Base-by-base conservation (phyloP, 1,140 invertebrate genomes). In the Cecropterus lyciades region DNA sequence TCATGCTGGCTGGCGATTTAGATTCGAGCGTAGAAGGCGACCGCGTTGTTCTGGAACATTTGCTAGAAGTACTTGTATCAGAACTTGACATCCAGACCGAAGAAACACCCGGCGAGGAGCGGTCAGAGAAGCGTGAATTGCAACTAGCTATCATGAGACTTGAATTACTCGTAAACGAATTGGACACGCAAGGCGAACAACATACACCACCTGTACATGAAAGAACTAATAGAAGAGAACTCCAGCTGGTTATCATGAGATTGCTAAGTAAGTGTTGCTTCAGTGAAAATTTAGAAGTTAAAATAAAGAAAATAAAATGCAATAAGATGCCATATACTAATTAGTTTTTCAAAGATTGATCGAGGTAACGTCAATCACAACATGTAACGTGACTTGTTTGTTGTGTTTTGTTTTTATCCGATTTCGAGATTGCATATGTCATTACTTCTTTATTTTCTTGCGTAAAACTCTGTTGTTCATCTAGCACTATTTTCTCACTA, bases 1-100 rank as follows among this genome's bases (percentile, higher is more conserved):
- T 99, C 4, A 98, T 99, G 95, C 92, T 99, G 24, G 97, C 97
- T 3, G 95, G 96, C 45, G 98, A 99, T 89, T 93, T 99, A 7
- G 97, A 98, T 88, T 95, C 95, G 3, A 95, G 95, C 77, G 95
- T 96, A 10, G 97, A 98, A 71, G 94, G 95, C 46, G 97, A 98
- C 76, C 94, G 95, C 72, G 92, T 93, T 0, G 96, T 96, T 24
- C 92, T 99, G 0, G 96, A 97, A 69, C 93, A 94, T 6, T 91
- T 99, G 6, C 92, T 99, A 0, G 93, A 94, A 42, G 93, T 95
- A 0, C 87, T 98, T 0, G 94, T 98, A 0, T 93, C 94, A 10
- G 96, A 98, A 83, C 87, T 99, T 15, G 94, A 97, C 75, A 95
- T 98, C 79, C 94, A 94, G 53, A 69, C 73, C 10, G 89, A 92